Evolutionary conservation across 2,888 invertebrate species (phyloP).

Genomic region (Drosophila rellima): DNA sequence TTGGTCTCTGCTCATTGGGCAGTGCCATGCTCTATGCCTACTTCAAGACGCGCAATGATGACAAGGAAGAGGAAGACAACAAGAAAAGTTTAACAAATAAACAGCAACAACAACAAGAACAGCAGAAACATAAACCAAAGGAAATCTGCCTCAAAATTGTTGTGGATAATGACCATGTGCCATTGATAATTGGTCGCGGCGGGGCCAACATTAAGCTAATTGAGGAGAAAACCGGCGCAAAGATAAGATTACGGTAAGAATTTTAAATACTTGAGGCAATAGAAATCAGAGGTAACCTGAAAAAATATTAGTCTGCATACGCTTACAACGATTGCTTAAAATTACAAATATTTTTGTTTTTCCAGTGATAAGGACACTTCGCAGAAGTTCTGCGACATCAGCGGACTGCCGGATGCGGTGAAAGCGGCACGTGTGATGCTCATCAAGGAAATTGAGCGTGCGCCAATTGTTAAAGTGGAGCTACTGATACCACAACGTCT

Average conservation of each 20-base stretch:
- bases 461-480: constrained; percentile 89
- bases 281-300: not conserved
- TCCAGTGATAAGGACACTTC: constrained; percentile 87
- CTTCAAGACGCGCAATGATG: constrained; percentile 88
- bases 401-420: constrained; percentile 89
- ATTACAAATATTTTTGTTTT: not conserved
- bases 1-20: constrained; percentile 90
- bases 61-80: constrained; percentile 74
- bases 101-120: constrained; percentile 44
- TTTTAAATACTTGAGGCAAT: constrained; percentile 6
- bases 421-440: constrained; percentile 91
- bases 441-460: constrained; percentile 89
- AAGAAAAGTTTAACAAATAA: constrained; percentile 17
- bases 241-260: constrained; percentile 86
- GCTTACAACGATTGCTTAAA: not conserved
- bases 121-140: constrained; percentile 63
- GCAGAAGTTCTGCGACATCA: constrained; percentile 89
- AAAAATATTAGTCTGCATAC: not conserved
- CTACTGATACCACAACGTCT: constrained; percentile 89
- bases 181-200: constrained; percentile 90
- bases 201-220: constrained; percentile 92
- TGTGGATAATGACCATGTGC: constrained; percentile 89
- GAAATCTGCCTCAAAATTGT: constrained; percentile 87
- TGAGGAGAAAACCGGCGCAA: constrained; percentile 90
- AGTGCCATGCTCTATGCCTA: constrained; percentile 90